Evolutionary conservation across 2,113 vertebrate species (phyloP), one percentile per base, ranked within the genome.

Genomic region (Paracanthobrama guichenoti): DNA sequence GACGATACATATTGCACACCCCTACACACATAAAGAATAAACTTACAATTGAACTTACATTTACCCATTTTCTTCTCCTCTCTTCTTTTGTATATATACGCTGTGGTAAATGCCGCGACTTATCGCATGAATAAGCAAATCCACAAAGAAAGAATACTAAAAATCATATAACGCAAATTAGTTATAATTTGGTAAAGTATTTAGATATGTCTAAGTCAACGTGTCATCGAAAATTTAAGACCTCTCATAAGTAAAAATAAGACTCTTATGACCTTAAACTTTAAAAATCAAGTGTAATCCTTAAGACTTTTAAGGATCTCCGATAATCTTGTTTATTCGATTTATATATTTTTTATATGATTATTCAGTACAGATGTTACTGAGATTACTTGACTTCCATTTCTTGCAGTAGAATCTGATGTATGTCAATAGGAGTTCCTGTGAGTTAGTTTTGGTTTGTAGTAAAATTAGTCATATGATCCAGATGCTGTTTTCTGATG

Each of bases 391-490:
- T 20, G 18, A 53, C 16, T 18, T 53, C 5, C 1, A 22, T 42
- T 39, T 69, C 31, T 39, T 69, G 31, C 12, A 14, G 60, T 12
- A 64, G 11, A 79, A 11, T 57, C 35, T 79, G 18, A 35, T 39
- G 22, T 8, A 31, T 62, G 42, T 64, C 59, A 20, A 13, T 48
- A 22, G 13, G 39, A 71, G 28, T 14, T 75, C 24, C 8, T 73
- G n/a, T 22, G 16, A 46, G 22, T 20, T 64, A 46, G 59, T 28
- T 50, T 31, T 20, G 9, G 10, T 66, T 62, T 53, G 13, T 50
- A 69, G 46, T 84, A 79, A 69, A 57, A 28, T 64, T 59, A 53
- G 83, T 80, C 60, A 66, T 66, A 80, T 31, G 24, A 79, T 66
- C 39, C 39, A 79, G 24, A 28, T 28, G 24, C 42, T 48, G 42